These are phyloP conservation scores for Anas platyrhynchos DNA, from an alignment of 2,113 vertebrate species.

Conservation along the genomic window DNA sequence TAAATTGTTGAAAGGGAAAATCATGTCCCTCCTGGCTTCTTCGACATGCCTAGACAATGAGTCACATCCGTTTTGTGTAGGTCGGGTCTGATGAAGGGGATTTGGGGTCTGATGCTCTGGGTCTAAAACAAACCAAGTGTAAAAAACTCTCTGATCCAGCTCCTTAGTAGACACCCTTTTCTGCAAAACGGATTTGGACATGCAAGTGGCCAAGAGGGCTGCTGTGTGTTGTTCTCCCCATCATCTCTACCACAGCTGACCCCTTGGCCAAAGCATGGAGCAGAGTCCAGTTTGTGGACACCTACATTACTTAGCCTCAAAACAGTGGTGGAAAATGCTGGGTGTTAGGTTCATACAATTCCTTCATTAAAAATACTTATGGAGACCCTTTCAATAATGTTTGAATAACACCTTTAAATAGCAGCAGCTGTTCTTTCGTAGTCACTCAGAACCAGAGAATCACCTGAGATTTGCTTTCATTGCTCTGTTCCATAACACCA, in stretches of 20 bases:
- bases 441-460: neutral
- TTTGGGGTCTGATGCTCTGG: neutral
- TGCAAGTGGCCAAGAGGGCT: neutral
- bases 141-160: neutral
- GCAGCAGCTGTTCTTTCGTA: neutral
- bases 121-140: neutral
- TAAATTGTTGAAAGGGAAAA: neutral
- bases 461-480: neutral
- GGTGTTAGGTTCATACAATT: neutral
- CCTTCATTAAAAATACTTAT: neutral
- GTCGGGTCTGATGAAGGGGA: neutral
- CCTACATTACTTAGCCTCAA: neutral
- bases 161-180: neutral
- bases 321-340: neutral
- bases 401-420: neutral
- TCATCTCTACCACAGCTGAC: neutral
- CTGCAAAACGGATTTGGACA: neutral
- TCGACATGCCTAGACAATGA: neutral
- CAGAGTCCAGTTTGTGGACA: neutral
- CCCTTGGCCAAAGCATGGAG: fast-evolving
- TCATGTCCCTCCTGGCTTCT: neutral
- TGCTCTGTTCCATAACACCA: neutral
- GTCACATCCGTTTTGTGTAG: neutral
- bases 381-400: neutral
- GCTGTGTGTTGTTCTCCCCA: neutral